Conservation (phyloP, 2,888 invertebrate genomes). For the Acrobasis repandana region DNA sequence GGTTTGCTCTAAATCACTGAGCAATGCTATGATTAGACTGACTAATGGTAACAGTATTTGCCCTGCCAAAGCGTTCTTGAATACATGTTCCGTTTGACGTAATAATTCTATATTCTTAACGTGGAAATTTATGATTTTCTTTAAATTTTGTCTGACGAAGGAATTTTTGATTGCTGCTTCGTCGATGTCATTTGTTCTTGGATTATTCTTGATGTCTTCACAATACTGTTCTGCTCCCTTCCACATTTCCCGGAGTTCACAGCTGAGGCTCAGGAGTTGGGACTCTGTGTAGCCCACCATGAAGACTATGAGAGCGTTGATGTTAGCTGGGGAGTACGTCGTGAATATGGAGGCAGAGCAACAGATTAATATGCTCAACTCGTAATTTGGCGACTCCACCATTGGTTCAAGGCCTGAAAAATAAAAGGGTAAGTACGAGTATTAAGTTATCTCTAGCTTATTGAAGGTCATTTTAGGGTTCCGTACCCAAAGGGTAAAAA, state of each 20-base stretch:
- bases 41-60: constrained; percentile 45
- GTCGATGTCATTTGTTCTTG: neutral
- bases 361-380: neutral
- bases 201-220: neutral
- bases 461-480: no score
- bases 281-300: constrained; percentile 18
- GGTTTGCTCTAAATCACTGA: constrained; percentile 53
- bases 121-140: constrained; percentile 40
- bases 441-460: no score
- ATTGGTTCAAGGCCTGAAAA: constrained; percentile 10
- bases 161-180: neutral
- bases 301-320: constrained; percentile 2
- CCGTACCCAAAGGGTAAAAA: no score
- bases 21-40: constrained; percentile 43
- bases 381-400: constrained; percentile 12
- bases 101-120: constrained; percentile 39
- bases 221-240: constrained; percentile 6
- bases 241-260: constrained; percentile 10
- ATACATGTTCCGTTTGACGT: constrained; percentile 41
- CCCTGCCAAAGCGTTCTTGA: constrained; percentile 43
- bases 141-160: constrained; percentile 26
- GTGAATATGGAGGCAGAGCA: neutral
- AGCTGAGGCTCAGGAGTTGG: constrained; percentile 4
- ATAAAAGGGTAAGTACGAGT: no score
- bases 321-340: neutral